Percentiles rank a stretch among this genome's conserved stretches.
phyloP scores from a whole-genome alignment of 2,888 invertebrate genomes.

The Rhimphoctona megacephalus region DNA sequence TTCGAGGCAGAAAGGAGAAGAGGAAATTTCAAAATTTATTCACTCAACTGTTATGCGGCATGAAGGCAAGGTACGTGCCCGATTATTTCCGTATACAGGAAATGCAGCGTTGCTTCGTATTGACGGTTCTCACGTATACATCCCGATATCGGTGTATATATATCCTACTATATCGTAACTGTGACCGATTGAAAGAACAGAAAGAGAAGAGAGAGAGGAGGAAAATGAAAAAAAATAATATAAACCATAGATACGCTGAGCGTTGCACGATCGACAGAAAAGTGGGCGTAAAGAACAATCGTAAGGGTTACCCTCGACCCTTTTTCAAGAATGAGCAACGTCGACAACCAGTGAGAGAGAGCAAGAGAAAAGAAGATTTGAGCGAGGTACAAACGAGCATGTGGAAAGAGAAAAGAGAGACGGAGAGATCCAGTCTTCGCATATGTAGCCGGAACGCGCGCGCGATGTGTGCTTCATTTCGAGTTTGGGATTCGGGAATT shows the following conservation, averaged over 20 bases:
- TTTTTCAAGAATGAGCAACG: slow-evolving; percentile 54
- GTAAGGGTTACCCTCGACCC: slow-evolving; percentile 53
- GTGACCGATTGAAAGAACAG: slow-evolving; percentile 49
- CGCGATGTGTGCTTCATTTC: slow-evolving; percentile 76
- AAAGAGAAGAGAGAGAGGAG: background rate
- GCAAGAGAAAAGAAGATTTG: slow-evolving; percentile 29
- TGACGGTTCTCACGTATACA: slow-evolving; percentile 65
- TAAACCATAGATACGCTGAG: slow-evolving; percentile 39
- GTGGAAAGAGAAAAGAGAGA: slow-evolving; percentile 64
- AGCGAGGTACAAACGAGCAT: slow-evolving; percentile 46
- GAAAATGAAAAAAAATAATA: background rate
- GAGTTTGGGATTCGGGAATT: slow-evolving; percentile 82
- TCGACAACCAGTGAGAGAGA: slow-evolving; percentile 56
- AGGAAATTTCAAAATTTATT: slow-evolving; percentile 61
- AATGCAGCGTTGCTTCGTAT: slow-evolving; percentile 48
- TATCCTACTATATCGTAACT: slow-evolving; percentile 48
- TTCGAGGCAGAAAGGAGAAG: slow-evolving; percentile 19
- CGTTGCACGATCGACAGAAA: slow-evolving; percentile 57
- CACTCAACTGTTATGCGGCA: slow-evolving; percentile 50
- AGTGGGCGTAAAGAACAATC: slow-evolving; percentile 68
- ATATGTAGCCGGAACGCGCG: slow-evolving; percentile 52
- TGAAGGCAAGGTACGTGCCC: slow-evolving; percentile 56
- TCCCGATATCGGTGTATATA: slow-evolving; percentile 54
- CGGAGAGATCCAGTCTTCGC: slow-evolving; percentile 51
- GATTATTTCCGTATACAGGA: slow-evolving; percentile 64